Evolutionary conservation across 2,888 invertebrate species (phyloP), one percentile per base, ranked within the genome.

Genomic region (Patella ulyssiponensis): DNA sequence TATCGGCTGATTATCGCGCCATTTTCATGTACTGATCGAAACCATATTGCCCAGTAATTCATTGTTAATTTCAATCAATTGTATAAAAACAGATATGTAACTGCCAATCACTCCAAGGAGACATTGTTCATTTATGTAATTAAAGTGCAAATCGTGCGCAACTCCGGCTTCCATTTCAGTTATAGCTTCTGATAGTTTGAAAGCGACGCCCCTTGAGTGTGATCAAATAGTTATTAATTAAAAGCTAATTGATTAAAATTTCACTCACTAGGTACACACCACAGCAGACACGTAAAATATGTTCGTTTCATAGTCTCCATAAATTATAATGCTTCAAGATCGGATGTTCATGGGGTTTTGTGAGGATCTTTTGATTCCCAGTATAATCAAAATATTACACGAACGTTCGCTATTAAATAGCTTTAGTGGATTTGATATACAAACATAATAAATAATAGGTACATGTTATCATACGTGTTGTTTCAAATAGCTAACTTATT

Each of bases 1-100:
- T 64, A 64, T 64, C 64, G 23, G 23, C 64, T 64, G 64, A 64
- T 64, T 64, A 64, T 64, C 64, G 64, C 64, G 64, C 64, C 64
- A 64, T 64, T 64, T 64, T 64, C 64, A 23, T 64, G 64, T 64
- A 23, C 20, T 64, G 64, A 64, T 64, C 64, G 23, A 20, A 23
- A 23, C 64, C 64, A 64, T 64, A 64, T 64, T 64, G 64, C 64
- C 64, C 23, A 23, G 23, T 64, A 64, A 64, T 64, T n/a, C 23
- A 64, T 64, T 64, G 64, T 23, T 64, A 64, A 64, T 64, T 64
- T 64, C 64, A 20, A 64, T 64, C 64, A 64, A 64, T 64, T 64
- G 64, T 64, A 64, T 23, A 64, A 64, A 64, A 64, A 64, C 64
- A 64, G 64, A 64, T 64, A 64, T 64, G 23, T 64, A 23, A 64